These are phyloP conservation scores for Lepus oiostolus DNA, from an alignment of 2,797 vertebrate genomes.

Conservation along the genomic window DNA sequence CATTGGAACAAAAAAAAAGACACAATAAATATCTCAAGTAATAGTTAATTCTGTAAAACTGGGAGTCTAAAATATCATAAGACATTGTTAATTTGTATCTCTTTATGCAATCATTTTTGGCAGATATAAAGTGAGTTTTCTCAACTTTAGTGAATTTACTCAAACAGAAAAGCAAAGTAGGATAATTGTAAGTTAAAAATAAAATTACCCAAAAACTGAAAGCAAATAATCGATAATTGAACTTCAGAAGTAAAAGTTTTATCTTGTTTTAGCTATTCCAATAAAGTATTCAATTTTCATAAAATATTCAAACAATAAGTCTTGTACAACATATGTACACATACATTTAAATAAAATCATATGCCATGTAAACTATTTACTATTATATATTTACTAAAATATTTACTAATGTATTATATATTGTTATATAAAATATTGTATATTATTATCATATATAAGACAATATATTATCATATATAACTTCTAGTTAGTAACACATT, in stretches of 20 bases:
- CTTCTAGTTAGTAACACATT: no score
- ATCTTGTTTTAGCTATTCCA: background rate
- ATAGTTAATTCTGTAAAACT: background rate
- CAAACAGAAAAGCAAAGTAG: background rate
- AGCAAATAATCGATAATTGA: background rate
- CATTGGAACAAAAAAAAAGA: background rate
- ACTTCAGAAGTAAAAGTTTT: background rate
- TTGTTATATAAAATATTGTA: no score
- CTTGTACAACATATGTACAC: background rate
- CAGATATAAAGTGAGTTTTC: no score
- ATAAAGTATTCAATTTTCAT: background rate
- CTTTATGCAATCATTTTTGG: background rate
- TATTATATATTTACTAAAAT: no score
- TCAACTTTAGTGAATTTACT: background rate
- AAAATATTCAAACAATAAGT: background rate
- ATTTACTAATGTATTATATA: no score
- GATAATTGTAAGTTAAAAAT: background rate
- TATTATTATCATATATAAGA: no score
- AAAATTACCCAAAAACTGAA: background rate
- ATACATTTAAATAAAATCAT: background rate
- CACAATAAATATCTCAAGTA: background rate
- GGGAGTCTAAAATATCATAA: background rate
- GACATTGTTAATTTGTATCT: background rate
- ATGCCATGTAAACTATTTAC: no score
- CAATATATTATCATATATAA: no score